Base-by-base conservation (phyloP, 2,113 vertebrate species). In the Lycocorax pyrrhopterus region DNA sequence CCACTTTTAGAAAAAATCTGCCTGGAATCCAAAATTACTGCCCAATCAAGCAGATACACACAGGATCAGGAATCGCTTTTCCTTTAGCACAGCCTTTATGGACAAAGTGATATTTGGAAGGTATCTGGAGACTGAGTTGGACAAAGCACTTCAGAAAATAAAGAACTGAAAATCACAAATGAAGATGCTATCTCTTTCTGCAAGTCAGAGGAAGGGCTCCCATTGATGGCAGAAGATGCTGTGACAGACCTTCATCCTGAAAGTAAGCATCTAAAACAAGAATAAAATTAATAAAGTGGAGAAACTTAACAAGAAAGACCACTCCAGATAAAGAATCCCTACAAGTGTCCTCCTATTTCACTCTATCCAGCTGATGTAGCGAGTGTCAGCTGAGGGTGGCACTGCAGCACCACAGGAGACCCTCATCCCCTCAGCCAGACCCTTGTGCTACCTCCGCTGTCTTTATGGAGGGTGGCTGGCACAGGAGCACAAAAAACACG, bases 371-470 rank as follows among this genome's bases (percentile, higher is more conserved):
- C 21, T 58, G 84, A 41, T 10, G 20, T 67, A 78, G 69, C 2
- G 0, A 44, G 15, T 58, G 71, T 72, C 87, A 93, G 84, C 87
- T 91, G 91, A 64, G 89, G 89, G 91, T 93, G 89, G 93, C 86
- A 90, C 89, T 94, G 87, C 49, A 82, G 89, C 81, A 56, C 37
- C 67, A 23, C 89, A 44, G 89, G 80, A 96, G 52, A 44, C 62
- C 46, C 30, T 55, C n/a, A 25, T 56, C 22, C 49, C 30, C 35
- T 51, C 37, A 39, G 39, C 47, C 69, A 55, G 41, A 47, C 19
- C 67, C 27, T 1, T 0, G 3, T 5, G 2, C 49, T 33, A 3
- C 35, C 33, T 62, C 4, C 0, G 3, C 56, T 15, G 7, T 18
- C 66, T 59, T 69, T 63, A 17, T 3, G 41, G 44, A 52, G 18